Percentiles rank a stretch among this genome's conserved stretches.
These are phyloP conservation scores for Aporrectodea caliginosa DNA, from an alignment of 1,140 invertebrate genomes.

Conservation along the genomic window DNA sequence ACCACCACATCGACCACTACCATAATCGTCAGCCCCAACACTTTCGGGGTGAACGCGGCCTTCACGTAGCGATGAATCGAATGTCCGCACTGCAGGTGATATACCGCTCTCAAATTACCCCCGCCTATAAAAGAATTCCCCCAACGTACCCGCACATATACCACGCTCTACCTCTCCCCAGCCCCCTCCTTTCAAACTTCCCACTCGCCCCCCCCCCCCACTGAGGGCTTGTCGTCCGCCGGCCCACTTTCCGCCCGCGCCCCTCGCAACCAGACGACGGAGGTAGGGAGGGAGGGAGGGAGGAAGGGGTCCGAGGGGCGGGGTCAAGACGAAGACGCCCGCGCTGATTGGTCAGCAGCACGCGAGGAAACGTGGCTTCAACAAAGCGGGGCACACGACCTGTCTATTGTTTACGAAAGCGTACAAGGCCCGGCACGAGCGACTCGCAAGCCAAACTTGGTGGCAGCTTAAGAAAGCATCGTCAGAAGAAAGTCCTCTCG, in stretches of 20 bases:
- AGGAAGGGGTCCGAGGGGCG: background rate
- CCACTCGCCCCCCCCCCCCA: too few relatives aligned
- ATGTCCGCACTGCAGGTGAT: background rate
- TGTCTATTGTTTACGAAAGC: background rate
- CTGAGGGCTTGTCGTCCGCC: too few relatives aligned
- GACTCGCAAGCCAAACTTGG: background rate
- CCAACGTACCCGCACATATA: too few relatives aligned
- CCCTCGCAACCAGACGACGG: background rate
- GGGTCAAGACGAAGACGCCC: too few relatives aligned
- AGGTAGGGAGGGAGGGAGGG: background rate
- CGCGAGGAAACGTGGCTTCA: background rate
- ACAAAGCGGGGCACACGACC: background rate
- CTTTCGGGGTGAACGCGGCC: background rate
- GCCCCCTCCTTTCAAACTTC: too few relatives aligned
- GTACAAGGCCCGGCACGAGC: background rate
- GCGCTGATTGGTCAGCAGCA: background rate
- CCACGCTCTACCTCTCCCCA: too few relatives aligned
- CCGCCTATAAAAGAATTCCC: background rate
- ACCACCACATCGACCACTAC: background rate
- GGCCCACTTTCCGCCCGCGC: background rate
- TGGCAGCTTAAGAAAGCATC: too few relatives aligned
- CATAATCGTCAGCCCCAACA: background rate
- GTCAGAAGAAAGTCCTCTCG: too few relatives aligned
- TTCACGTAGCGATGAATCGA: background rate
- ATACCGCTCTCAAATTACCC: background rate